Evolutionary conservation across 2,888 invertebrate genomes (phyloP), one percentile per base, ranked within the genome.

Genomic region (Xestia c-nigrum): DNA sequence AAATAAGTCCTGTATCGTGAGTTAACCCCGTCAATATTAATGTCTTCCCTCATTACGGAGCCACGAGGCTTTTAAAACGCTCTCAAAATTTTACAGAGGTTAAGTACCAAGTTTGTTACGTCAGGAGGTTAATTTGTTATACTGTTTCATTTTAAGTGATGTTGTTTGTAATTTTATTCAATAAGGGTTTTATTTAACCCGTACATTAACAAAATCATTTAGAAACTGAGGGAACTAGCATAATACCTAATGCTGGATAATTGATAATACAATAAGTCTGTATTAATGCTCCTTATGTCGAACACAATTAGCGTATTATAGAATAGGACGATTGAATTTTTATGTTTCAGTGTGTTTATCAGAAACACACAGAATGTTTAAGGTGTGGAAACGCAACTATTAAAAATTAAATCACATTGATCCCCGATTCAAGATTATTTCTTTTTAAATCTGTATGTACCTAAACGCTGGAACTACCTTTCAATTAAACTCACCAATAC

Each of bases 401-500:
- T 3, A 38, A 47, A 12, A n/a, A 71, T 19, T 5, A 46, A 46
- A n/a, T 46, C 10, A 38, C n/a, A 9, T 47, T 46, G 5, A 71
- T 46, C n/a, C 1, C 14, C 7, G 12, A 12, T 24, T 19, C 6
- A 31, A 5, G 14, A 4, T 1, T 47, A 3, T 19, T 46, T 19
- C 12, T 24, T 14, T 19, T 24, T 24, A 14, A 57, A 47, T 19
- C 6, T 19, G 14, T 6, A 3, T 6, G 3, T 31, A 61, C 9
- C n/a, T 6, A 5, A 77, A 21, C 24, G 47, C 0, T 1, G 9
- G 47, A 43, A 19, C 1, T 6, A 55, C 40, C 3, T 24, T 46
- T 52, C 3, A 57, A 31, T 40, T 24, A 52, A 63, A 80, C 84
- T 79, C 43, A 93, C 94, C 93, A 21, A 94, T 89, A 71, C 94